These are phyloP conservation scores for Urechis unicinctus DNA, from an alignment of 2,888 invertebrate genomes.

Conservation along the genomic window DNA sequence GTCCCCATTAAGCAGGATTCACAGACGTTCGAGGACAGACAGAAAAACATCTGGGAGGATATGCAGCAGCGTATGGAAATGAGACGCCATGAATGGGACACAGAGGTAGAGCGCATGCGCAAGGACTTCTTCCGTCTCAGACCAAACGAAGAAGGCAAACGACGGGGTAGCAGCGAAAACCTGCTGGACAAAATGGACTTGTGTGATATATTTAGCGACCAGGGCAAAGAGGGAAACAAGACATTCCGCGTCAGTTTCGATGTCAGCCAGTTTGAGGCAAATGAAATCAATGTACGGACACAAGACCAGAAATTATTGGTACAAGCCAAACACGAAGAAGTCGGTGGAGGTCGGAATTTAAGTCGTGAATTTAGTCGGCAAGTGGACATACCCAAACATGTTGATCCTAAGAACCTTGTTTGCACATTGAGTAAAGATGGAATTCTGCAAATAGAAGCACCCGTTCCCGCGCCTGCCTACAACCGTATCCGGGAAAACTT, in stretches of 20 bases:
- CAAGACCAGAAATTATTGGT: conserved; percentile 21
- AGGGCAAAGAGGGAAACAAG: background rate
- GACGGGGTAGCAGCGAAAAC: conserved; percentile 23
- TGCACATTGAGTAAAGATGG: conserved; percentile 26
- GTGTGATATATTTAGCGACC: conserved; percentile 20
- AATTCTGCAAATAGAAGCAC: conserved; percentile 24
- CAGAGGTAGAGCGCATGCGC: conserved; percentile 33
- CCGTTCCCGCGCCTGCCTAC: conserved; percentile 20
- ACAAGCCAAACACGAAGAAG: conserved; percentile 23
- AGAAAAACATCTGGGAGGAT: conserved; percentile 37
- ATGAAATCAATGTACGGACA: conserved; percentile 25
- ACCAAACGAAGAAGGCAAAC: conserved; percentile 35
- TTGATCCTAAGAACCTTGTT: conserved; percentile 17
- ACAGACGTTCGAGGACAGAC: conserved; percentile 44
- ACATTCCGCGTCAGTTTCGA: conserved; percentile 26
- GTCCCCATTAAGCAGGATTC: conserved; percentile 45
- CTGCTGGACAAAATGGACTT: conserved; percentile 20
- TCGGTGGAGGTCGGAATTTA: conserved; percentile 17
- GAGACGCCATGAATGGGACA: conserved; percentile 22
- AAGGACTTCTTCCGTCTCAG: conserved; percentile 47
- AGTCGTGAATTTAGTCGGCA: conserved; percentile 22
- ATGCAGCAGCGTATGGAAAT: conserved; percentile 22
- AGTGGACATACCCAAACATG: conserved; percentile 23
- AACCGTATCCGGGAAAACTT: conserved; percentile 13
- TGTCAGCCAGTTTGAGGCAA: conserved; percentile 24